phyloP scores from a whole-genome alignment of 1,140 invertebrate species.

The Scaptomyza graminum region DNA sequence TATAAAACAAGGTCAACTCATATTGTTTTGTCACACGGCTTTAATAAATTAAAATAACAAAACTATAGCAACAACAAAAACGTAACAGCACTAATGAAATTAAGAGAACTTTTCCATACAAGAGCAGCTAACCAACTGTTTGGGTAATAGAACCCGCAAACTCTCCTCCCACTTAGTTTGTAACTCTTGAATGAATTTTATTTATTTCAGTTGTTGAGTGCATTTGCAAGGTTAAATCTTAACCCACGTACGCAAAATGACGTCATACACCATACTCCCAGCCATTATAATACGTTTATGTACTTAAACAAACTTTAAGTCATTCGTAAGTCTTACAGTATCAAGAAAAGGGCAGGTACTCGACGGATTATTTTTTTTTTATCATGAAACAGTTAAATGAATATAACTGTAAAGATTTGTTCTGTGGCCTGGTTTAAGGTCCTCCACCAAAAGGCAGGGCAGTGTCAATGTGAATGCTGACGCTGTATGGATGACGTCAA shows the following conservation, averaged over 20 bases:
- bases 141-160: constrained; percentile 1
- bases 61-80: constrained; percentile 21
- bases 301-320: constrained; percentile 73
- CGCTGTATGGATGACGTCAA: constrained; percentile 26
- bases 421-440: constrained; percentile 16
- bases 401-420: constrained; percentile 21
- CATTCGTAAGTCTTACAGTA: constrained; percentile 54
- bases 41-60: constrained; percentile 75
- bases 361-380: constrained; percentile 54
- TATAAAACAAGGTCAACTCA: constrained; percentile 65
- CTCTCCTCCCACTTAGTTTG: constrained; percentile 6
- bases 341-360: neutral
- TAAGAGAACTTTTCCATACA: constrained; percentile 59
- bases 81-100: constrained; percentile 31
- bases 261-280: constrained; percentile 48
- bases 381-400: constrained; percentile 50
- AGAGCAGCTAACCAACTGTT: constrained; percentile 32
- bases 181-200: constrained; percentile 17
- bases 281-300: constrained; percentile 65
- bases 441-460: neutral
- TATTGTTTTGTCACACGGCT: constrained; percentile 71
- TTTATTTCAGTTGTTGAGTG: constrained; percentile 38
- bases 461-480: constrained; percentile 65
- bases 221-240: constrained; percentile 32
- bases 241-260: constrained; percentile 57